Evolutionary conservation across 2,797 vertebrate genomes (phyloP).

Genomic region (Sebastes matsubarae): DNA sequence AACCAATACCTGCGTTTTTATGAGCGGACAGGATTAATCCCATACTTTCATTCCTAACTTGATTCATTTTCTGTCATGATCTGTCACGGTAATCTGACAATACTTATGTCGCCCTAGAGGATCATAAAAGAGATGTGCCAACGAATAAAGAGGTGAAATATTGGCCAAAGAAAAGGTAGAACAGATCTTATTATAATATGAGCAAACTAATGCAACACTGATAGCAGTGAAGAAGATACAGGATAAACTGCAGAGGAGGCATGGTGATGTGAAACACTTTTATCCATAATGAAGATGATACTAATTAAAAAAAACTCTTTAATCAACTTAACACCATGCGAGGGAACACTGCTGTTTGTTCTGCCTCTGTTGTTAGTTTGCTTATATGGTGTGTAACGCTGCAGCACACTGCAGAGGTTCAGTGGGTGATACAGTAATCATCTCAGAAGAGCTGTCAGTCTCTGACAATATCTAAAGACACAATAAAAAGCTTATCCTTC

Average conservation of each 20-base stretch:
- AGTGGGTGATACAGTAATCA: conserved; percentile 24
- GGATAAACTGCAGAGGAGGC: neutral
- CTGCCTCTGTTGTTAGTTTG: conserved; percentile 12
- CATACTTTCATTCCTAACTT: neutral
- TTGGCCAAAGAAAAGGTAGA: neutral
- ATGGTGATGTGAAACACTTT: conserved; percentile 1
- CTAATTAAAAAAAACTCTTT: conserved; percentile 14
- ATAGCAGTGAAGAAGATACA: neutral
- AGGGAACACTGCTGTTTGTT: neutral
- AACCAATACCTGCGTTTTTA: neutral
- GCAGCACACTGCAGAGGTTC: neutral
- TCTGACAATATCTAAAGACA: conserved; percentile 2
- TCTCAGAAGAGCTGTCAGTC: conserved; percentile 13
- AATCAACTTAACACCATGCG: conserved; percentile 7
- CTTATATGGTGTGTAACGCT: neutral
- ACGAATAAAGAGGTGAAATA: neutral
- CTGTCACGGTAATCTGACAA: neutral
- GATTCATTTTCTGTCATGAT: neutral
- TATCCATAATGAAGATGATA: neutral
- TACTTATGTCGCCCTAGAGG: neutral
- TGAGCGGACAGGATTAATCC: neutral
- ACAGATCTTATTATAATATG: neutral
- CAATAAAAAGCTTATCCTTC: conserved; percentile 23
- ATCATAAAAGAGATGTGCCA: neutral
- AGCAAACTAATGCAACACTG: neutral